phyloP scores from a whole-genome alignment of 2,113 vertebrate species.

The Glaucomys volans region DNA sequence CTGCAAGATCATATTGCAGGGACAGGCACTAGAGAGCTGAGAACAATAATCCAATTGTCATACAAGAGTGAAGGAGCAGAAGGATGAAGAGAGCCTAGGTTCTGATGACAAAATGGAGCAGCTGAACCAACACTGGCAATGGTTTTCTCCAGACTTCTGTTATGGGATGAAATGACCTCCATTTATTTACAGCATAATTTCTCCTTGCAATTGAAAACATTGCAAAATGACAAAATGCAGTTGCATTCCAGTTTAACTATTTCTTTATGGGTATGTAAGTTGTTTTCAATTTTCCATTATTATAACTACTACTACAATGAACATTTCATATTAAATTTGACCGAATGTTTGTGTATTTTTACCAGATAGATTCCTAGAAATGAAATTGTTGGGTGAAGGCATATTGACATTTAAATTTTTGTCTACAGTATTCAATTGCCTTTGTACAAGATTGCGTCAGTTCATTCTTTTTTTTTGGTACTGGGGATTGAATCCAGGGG shows the following conservation, averaged over 20 bases:
- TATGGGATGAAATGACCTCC: not conserved
- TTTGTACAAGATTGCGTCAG: not conserved
- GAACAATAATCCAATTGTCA: not conserved
- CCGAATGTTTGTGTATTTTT: slow-evolving; percentile 26
- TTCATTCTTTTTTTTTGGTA: slow-evolving; percentile 54
- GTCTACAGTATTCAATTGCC: not conserved
- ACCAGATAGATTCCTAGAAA: slow-evolving; percentile 14
- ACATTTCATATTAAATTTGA: slow-evolving; percentile 16
- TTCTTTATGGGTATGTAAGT: not conserved
- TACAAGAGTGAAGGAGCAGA: not conserved
- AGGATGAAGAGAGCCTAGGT: not conserved
- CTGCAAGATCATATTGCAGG: not conserved
- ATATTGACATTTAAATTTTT: slow-evolving; percentile 54
- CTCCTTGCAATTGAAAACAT: slow-evolving; percentile 33
- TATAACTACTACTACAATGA: slow-evolving; percentile 19
- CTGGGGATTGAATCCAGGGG: too few species aligned
- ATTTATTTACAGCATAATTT: slow-evolving; percentile 26
- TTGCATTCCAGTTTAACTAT: not conserved
- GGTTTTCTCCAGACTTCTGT: not conserved
- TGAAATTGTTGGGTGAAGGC: not conserved
- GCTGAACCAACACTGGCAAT: not conserved
- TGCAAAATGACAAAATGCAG: slow-evolving; percentile 27
- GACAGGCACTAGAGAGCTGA: not conserved
- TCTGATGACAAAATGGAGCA: not conserved
- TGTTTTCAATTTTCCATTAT: slow-evolving; percentile 35